Percentiles rank a stretch among this genome's conserved stretches.
These are phyloP conservation scores for Lasius platythorax DNA, from an alignment of 2,888 invertebrate species.

Conservation along the genomic window DNA sequence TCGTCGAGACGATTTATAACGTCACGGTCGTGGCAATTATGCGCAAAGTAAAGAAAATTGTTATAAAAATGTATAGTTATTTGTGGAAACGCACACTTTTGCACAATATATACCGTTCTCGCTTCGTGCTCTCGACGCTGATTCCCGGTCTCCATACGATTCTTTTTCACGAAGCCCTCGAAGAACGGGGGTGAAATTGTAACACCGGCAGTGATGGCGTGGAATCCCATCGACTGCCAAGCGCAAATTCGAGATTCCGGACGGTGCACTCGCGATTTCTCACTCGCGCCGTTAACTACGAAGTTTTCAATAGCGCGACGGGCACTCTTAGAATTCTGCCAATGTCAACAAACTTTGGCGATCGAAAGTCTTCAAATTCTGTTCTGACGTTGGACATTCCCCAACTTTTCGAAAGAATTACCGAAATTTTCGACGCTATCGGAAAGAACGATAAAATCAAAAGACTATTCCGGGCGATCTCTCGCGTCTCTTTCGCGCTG, in stretches of 20 bases:
- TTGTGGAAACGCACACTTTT: slow-evolving; percentile 58
- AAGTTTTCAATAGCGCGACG: slow-evolving; percentile 43
- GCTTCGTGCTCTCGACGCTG: not conserved
- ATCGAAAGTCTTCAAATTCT: slow-evolving; percentile 48
- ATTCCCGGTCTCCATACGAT: slow-evolving; percentile 50
- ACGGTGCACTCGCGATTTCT: slow-evolving; percentile 41
- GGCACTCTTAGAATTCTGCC: slow-evolving; percentile 34
- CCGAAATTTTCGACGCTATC: slow-evolving; percentile 28
- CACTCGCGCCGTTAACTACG: slow-evolving; percentile 47
- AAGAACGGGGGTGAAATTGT: slow-evolving; percentile 56
- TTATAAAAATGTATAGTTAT: slow-evolving; percentile 63
- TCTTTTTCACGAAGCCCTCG: slow-evolving; percentile 66
- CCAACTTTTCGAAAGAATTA: slow-evolving; percentile 40
- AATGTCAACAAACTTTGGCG: slow-evolving; percentile 47
- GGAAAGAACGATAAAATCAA: slow-evolving; percentile 35
- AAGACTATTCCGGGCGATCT: slow-evolving; percentile 14
- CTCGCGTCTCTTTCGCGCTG: not conserved
- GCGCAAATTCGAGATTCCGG: slow-evolving; percentile 42
- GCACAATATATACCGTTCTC: slow-evolving; percentile 48
- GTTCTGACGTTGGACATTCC: slow-evolving; percentile 40
- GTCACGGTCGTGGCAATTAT: slow-evolving; percentile 62
- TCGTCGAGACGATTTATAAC: slow-evolving; percentile 55
- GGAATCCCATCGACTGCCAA: slow-evolving; percentile 57
- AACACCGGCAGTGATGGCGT: slow-evolving; percentile 60
- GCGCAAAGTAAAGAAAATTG: slow-evolving; percentile 53